phyloP scores from a whole-genome alignment of 2,113 vertebrate species.

The Smithornis capensis region DNA sequence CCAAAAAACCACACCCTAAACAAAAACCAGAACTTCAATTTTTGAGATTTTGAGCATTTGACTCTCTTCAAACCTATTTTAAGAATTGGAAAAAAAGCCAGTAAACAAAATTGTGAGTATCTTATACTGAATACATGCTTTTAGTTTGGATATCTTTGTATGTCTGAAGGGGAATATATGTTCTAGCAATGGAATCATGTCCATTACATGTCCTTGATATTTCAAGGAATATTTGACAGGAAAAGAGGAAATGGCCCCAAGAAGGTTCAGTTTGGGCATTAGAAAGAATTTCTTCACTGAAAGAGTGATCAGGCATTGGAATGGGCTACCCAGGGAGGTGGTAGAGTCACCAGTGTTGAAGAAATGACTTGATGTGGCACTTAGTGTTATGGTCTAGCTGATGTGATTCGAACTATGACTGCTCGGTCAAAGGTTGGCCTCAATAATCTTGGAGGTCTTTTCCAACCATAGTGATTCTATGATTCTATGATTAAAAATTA shows the following conservation, averaged over 20 bases:
- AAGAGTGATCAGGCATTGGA: background rate
- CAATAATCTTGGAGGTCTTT: background rate
- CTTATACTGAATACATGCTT: background rate
- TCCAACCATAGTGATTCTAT: background rate
- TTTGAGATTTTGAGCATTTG: background rate
- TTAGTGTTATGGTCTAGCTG: background rate
- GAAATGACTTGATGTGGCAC: background rate
- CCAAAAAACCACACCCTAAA: background rate
- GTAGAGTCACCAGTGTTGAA: background rate
- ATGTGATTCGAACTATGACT: no score
- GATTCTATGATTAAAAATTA: background rate
- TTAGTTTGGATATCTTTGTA: background rate
- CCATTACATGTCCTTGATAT: background rate
- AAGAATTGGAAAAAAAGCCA: fast-evolving
- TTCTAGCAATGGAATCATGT: background rate
- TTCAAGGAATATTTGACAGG: background rate
- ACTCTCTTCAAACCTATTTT: background rate
- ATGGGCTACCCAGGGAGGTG: background rate
- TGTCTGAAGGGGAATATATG: background rate
- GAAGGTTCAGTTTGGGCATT: background rate
- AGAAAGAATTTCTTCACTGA: background rate
- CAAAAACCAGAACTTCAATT: fast-evolving
- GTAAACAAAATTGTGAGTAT: background rate
- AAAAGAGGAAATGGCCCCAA: background rate
- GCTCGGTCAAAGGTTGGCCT: background rate